Base-by-base conservation (phyloP, 2,888 invertebrate species). In the Lepidochrysops patricia region DNA sequence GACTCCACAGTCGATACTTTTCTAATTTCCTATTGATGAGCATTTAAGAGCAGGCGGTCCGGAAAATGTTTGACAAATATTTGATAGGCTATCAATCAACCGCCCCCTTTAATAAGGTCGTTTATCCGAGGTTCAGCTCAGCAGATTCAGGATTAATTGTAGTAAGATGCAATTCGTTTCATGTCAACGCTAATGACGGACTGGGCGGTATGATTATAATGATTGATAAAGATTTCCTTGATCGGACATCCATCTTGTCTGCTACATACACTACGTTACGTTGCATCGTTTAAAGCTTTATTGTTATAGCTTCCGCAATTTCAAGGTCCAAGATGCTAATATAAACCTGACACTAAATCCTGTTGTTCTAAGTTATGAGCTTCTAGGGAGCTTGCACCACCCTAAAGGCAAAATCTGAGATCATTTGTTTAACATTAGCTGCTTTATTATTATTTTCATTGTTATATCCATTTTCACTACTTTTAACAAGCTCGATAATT, bases 111-210 rank as follows among this genome's bases (percentile, higher is more conserved):
- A 77, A 80, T 79, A 77, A 80, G 80, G 79, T 74, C 80, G 72
- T 81, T 81, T 71, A 79, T 80, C 79, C 70, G 23, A 19, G 43
- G 43, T 60, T 62, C 64, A 64, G 76, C 74, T 72, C 74, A 74
- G 76, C 74, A 80, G 77, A 82, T 81, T 80, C 75, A 67, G 78
- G 78, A 80, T 82, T 82, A 82, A 84, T 84, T 81, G 78, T 74
- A 73, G 74, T 70, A 68, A 72, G 71, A 76, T 80, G 79, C 81
- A 78, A 76, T 79, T 78, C 72, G 66, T 68, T 68, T 67, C 64
- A 65, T 60, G 61, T 62, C 65, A 62, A 67, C 66, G 66, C 66
- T 73, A 74, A 76, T 74, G 74, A 74, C 72, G 68, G 68, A 69
- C 65, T 65, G 63, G 61, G 58, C 61, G 64, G 43, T 43, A 43